These are phyloP conservation scores for Clepsis dumicolana DNA, from an alignment of 2,888 invertebrate species.

Conservation along the genomic window DNA sequence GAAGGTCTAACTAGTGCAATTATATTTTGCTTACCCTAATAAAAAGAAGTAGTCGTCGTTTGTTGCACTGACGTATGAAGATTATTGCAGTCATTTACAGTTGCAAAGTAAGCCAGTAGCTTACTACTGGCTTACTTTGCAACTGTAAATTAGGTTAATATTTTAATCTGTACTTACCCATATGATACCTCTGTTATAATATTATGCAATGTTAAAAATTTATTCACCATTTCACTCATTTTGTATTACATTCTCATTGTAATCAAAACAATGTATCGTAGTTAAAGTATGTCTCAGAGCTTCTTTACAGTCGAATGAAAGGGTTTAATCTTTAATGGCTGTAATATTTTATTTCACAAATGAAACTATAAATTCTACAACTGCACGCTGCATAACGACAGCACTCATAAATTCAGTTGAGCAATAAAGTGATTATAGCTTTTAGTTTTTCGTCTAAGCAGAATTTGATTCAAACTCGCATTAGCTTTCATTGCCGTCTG, in stretches of 20 bases:
- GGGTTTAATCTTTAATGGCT: slow-evolving; percentile 26
- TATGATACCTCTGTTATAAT: too few relatives aligned
- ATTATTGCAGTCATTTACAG: neutral
- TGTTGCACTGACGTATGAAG: neutral
- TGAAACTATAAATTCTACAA: slow-evolving; percentile 28
- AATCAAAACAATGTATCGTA: neutral
- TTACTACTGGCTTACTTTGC: too few relatives aligned
- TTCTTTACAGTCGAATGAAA: slow-evolving; percentile 26
- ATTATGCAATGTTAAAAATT: too few relatives aligned
- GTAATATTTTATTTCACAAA: slow-evolving; percentile 21
- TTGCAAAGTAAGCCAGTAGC: too few relatives aligned
- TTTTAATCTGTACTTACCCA: too few relatives aligned
- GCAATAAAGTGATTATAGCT: slow-evolving; percentile 33
- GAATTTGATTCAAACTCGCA: slow-evolving; percentile 16
- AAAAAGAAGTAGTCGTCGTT: too few relatives aligned
- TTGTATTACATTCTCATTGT: neutral
- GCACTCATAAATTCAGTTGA: slow-evolving; percentile 29
- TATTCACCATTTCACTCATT: too few relatives aligned
- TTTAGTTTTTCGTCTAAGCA: slow-evolving; percentile 25
- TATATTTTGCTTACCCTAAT: slow-evolving; percentile 20
- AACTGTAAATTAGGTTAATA: too few relatives aligned
- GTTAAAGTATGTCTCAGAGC: neutral
- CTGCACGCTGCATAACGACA: slow-evolving; percentile 28
- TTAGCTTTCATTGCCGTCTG: slow-evolving; percentile 20
- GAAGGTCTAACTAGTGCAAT: slow-evolving; percentile 32